A percentile compares a stretch with the other conserved stretches of the same genome.
These are phyloP conservation scores for Aleiodes sp. DNA, from an alignment of 1,140 invertebrate species.

Conservation along the genomic window DNA sequence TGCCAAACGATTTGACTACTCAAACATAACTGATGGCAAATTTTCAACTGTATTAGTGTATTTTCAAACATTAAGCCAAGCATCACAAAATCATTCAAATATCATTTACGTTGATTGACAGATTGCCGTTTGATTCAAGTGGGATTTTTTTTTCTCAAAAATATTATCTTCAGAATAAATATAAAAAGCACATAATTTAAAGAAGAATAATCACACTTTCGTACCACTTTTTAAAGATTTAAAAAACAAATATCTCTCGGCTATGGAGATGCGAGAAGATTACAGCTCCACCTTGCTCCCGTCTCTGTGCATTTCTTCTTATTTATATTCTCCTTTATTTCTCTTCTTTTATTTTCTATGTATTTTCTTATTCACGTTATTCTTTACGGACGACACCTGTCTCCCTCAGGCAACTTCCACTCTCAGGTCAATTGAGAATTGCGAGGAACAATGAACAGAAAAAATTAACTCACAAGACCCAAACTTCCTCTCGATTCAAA, in stretches of 20 bases:
- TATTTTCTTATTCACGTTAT: conserved; percentile 10
- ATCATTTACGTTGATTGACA: too few relatives aligned
- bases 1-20: conserved; percentile 3
- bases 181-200: not conserved
- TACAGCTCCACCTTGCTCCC: conserved; percentile 16
- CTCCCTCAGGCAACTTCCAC: not conserved
- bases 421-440: too few relatives aligned
- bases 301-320: conserved; percentile 18
- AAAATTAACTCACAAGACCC: too few relatives aligned
- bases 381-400: not conserved
- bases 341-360: not conserved
- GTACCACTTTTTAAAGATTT: conserved; percentile 24
- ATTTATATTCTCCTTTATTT: not conserved
- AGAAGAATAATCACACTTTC: conserved; percentile 9
- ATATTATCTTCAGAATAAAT: too few relatives aligned
- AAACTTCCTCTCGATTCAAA: too few relatives aligned
- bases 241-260: not conserved
- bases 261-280: conserved; percentile 2
- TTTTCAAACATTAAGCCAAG: too few relatives aligned
- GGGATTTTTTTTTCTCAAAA: too few relatives aligned
- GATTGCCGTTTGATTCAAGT: too few relatives aligned
- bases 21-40: conserved; percentile 16
- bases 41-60: not conserved
- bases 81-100: too few relatives aligned
- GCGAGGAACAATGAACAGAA: too few relatives aligned